phyloP scores from a whole-genome alignment of 2,113 vertebrate species.

The Globicephala melas region DNA sequence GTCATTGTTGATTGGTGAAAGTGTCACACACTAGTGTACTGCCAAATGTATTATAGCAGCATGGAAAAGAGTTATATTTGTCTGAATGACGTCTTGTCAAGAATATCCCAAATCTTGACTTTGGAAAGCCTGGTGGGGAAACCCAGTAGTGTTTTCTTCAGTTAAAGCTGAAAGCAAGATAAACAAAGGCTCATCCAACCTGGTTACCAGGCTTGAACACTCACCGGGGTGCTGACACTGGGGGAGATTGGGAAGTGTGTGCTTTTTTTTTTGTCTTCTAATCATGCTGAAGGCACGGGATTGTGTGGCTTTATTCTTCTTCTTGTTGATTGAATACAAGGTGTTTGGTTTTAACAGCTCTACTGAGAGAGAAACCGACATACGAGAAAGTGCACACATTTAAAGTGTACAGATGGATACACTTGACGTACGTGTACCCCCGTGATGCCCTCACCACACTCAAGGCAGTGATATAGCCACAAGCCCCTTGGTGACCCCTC shows the following conservation, averaged over 20 bases:
- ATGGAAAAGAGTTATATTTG: background rate
- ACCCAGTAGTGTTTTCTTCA: background rate
- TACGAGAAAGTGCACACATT: too few relatives aligned
- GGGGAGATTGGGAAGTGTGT: background rate
- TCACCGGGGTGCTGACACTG: background rate
- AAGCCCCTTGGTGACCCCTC: too few relatives aligned
- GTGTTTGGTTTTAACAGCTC: too few relatives aligned
- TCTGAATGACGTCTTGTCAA: background rate
- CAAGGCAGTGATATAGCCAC: too few relatives aligned
- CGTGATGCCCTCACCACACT: too few relatives aligned
- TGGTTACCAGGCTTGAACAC: background rate
- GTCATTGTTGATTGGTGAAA: background rate
- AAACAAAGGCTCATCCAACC: background rate
- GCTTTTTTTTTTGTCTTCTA: background rate
- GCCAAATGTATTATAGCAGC: background rate
- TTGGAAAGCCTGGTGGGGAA: background rate
- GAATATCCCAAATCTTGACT: background rate
- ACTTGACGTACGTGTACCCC: too few relatives aligned
- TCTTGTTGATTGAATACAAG: too few relatives aligned
- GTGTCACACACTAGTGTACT: background rate
- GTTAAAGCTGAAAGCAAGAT: background rate
- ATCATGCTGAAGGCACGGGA: too few relatives aligned
- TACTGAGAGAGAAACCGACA: too few relatives aligned
- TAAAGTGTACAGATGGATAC: too few relatives aligned
- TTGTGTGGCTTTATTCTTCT: too few relatives aligned